Evolutionary conservation across 1,140 invertebrate genomes (phyloP), one percentile per base, ranked within the genome.

Genomic region (Whitmania pigra): DNA sequence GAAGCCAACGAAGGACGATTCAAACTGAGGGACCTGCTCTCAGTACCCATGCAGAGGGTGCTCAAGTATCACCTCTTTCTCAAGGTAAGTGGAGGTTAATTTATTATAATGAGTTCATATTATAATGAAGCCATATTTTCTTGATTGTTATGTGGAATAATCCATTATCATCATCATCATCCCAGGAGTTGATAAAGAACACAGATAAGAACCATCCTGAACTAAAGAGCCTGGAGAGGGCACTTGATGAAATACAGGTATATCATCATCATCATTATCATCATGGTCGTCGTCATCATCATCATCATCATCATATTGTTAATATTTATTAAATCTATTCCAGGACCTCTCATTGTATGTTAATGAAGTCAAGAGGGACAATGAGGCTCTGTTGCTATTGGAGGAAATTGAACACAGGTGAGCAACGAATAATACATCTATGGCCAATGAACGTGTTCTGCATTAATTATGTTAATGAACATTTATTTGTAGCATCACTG

Each of bases 281-380:
- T 53, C 53, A 27, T 53, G 6, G 13, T 20, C 22, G 18, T 69
- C 22, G 17, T 20, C 9, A n/a, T 18, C 0, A 70, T 22, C 25
- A 36, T 17, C 68, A 43, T n/a, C n/a, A n/a, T n/a, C n/a, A n/a
- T n/a, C n/a, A n/a, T n/a, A n/a, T n/a, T n/a, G n/a, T n/a, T n/a
- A n/a, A n/a, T 15, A 55, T 40, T 40, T 25, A 15, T 43, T 72
- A 22, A 53, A 29, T 43, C 72, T 73, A 18, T 11, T 73, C 49
- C 43, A 84, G 80, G 94, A 99, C 82, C 88, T 99, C 40, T 93
- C 94, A 18, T 88, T 93, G 77, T 99, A 93, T 82, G 95, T 96
- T 73, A 98, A 99, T 81, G 95, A 98, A 85, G 92, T 96, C n/a
- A 97, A 96, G 78, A 84, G 94, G 67, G 94, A 98, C 83, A 93